Conservation (phyloP, 2,113 vertebrate genomes). For the Otus sunia region DNA sequence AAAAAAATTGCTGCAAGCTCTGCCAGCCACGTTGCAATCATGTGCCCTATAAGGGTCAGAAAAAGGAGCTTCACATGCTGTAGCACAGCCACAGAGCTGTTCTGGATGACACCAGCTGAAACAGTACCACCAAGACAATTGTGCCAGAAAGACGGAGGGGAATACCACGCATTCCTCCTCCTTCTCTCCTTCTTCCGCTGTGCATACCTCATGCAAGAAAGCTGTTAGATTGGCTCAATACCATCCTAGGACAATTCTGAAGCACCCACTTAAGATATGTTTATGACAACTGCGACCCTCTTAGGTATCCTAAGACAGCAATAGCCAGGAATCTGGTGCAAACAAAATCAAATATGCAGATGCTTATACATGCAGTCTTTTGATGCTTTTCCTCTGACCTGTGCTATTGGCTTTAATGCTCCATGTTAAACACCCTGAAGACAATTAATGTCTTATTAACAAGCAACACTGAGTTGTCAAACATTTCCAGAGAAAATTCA, state of each 20-base stretch:
- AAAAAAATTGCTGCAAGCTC: background rate
- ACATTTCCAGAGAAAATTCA: background rate
- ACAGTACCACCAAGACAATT: constrained; percentile 4
- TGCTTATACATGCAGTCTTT: background rate
- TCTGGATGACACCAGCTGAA: constrained; percentile 16
- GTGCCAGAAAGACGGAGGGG: background rate
- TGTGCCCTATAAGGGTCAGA: background rate
- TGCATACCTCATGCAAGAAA: background rate
- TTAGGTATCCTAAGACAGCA: background rate
- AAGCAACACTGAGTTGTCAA: background rate
- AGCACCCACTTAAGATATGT: background rate
- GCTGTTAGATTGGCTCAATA: background rate
- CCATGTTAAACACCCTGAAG: background rate
- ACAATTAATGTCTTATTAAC: background rate
- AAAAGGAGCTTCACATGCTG: background rate
- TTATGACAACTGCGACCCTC: constrained; percentile 17
- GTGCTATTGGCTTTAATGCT: background rate
- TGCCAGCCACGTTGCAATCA: rapidly evolving
- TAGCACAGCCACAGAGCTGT: background rate
- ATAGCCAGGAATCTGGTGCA: background rate
- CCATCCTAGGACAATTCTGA: background rate
- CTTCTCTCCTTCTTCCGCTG: background rate
- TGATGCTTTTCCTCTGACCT: background rate
- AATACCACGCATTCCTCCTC: background rate
- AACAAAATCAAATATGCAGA: constrained; percentile 16